Evolutionary conservation across 2,113 vertebrate species (phyloP).

Genomic region (Cairina moschata): DNA sequence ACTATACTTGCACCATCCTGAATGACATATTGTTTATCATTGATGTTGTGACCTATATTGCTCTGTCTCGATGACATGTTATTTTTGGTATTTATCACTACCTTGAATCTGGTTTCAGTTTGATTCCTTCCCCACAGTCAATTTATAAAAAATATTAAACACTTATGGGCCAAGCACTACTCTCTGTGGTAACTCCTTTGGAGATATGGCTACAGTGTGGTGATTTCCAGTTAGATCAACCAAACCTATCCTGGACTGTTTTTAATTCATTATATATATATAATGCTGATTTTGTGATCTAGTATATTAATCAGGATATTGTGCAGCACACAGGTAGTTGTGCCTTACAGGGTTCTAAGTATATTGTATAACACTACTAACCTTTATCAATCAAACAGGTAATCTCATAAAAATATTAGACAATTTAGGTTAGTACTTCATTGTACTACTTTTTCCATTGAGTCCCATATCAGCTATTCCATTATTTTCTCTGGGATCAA

Average conservation of each 20-base stretch:
- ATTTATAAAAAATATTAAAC: background rate
- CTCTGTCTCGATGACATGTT: background rate
- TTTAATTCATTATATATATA: conserved; percentile 27
- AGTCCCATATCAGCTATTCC: background rate
- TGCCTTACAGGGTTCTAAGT: background rate
- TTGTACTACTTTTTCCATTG: background rate
- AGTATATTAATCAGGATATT: conserved; percentile 15
- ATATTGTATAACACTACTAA: background rate
- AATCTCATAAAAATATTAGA: conserved; percentile 38
- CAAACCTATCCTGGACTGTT: background rate
- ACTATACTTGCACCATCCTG: background rate
- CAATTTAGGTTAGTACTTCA: background rate
- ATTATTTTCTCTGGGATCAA: background rate
- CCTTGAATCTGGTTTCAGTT: background rate
- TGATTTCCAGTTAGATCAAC: background rate
- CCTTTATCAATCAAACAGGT: conserved; percentile 24
- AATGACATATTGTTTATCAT: background rate
- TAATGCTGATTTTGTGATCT: background rate
- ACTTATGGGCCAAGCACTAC: background rate
- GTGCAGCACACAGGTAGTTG: background rate
- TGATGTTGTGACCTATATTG: background rate
- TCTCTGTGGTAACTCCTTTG: background rate
- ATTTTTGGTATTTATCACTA: background rate
- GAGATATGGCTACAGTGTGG: background rate
- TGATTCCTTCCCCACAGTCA: background rate